phyloP scores from a whole-genome alignment of 1,140 invertebrate species.

The Dendrolimus kikuchii region DNA sequence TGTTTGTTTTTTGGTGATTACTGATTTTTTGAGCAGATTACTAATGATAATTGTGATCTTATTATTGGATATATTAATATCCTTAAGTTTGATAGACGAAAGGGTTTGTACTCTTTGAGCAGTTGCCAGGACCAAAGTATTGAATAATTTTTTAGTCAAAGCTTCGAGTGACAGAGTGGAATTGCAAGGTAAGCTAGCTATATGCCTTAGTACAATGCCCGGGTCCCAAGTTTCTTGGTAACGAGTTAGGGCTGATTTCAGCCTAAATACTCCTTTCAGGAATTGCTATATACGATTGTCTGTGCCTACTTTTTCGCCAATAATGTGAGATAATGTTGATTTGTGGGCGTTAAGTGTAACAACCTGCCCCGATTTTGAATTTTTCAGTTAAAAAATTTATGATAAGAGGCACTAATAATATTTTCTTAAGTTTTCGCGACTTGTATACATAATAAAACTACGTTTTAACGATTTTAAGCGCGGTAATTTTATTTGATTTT shows the following conservation, averaged over 20 bases:
- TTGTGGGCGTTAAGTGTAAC: slow-evolving; percentile 8
- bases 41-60: too few species aligned
- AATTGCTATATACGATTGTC: slow-evolving; percentile 19
- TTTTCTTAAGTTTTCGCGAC: too few species aligned
- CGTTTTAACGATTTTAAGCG: too few species aligned
- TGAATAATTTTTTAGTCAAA: slow-evolving; percentile 3
- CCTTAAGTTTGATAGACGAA: slow-evolving; percentile 6
- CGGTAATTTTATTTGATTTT: too few species aligned
- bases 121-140: slow-evolving; percentile 5
- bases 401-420: slow-evolving; percentile 9
- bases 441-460: too few species aligned
- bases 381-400: slow-evolving; percentile 11
- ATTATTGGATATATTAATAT: too few species aligned
- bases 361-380: slow-evolving; percentile 8
- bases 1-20: too few species aligned
- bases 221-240: slow-evolving; percentile 18
- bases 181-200: not conserved
- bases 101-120: slow-evolving; percentile 10
- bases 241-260: slow-evolving; percentile 14
- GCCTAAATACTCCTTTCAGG: slow-evolving; percentile 15
- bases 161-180: not conserved
- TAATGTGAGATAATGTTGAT: slow-evolving; percentile 6
- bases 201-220: slow-evolving; percentile 7
- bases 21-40: too few species aligned
- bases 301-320: not conserved